phyloP scores from a whole-genome alignment of 2,113 vertebrate species.

The Struthio camelus region DNA sequence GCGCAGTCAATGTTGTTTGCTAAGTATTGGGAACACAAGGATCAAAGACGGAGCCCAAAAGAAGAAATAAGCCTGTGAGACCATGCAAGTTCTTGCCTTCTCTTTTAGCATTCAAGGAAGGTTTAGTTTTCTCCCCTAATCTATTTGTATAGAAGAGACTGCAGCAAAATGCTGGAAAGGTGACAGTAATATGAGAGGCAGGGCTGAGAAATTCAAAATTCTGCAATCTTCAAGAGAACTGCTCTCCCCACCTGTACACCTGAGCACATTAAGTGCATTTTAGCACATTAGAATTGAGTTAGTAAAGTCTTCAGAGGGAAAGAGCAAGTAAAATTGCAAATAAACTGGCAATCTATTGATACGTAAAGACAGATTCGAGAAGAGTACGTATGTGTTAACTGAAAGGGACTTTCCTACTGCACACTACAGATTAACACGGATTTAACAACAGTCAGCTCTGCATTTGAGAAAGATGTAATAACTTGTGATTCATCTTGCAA shows the following conservation, averaged over 20 bases:
- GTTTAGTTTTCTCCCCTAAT: not conserved
- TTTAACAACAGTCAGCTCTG: not conserved
- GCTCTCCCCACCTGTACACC: not conserved
- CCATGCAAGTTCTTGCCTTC: not conserved
- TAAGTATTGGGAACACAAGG: not conserved
- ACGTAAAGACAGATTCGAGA: not conserved
- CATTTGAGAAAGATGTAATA: not conserved
- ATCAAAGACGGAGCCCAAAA: not conserved
- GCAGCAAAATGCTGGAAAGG: not conserved
- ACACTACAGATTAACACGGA: not conserved
- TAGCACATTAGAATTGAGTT: not conserved
- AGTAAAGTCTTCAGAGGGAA: not conserved
- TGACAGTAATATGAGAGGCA: not conserved
- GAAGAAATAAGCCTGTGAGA: not conserved
- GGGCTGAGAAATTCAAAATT: not conserved
- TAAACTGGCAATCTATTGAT: not conserved
- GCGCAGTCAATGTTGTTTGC: not conserved
- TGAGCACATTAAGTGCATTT: not conserved
- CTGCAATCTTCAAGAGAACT: not conserved
- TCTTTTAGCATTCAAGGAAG: not conserved
- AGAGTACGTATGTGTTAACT: rapidly evolving
- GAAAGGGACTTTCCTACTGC: not conserved
- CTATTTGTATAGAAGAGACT: not conserved
- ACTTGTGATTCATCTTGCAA: not conserved
- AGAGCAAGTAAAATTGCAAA: not conserved